A percentile compares a stretch with the other conserved stretches of the same genome.
Conservation (phyloP, 1,140 invertebrate genomes). For the Drosophila quadrilineata region DNA sequence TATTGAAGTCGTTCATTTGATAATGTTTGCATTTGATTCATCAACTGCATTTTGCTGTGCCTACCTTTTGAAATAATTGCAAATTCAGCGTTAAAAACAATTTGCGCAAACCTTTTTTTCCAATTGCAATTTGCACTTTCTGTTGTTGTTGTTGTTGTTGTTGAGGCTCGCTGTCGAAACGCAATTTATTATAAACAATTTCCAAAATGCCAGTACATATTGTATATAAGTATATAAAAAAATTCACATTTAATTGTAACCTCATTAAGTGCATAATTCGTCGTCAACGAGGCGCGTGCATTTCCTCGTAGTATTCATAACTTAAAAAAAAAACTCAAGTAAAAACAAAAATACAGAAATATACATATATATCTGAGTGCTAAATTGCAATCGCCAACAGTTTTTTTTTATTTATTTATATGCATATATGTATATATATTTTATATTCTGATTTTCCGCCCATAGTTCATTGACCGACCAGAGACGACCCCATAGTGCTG, state of each 20-base stretch:
- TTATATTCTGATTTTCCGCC: constrained; percentile 57
- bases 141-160: constrained; percentile 22
- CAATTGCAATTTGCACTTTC: too few relatives aligned
- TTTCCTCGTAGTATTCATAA: constrained; percentile 8
- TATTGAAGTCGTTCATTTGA: constrained; percentile 8
- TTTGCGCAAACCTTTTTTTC: constrained; percentile 52
- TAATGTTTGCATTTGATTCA: not conserved
- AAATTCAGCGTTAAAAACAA: constrained; percentile 55
- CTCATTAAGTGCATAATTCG: constrained; percentile 62
- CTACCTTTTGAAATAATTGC: constrained; percentile 49
- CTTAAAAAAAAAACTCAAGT: constrained; percentile 22
- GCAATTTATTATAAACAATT: constrained; percentile 50
- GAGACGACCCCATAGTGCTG: constrained; percentile 66
- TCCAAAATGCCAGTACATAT: not conserved
- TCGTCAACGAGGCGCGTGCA: constrained; percentile 18
- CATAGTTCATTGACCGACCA: constrained; percentile 64
- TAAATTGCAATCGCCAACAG: constrained; percentile 51
- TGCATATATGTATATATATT: constrained; percentile 6
- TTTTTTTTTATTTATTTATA: constrained; percentile 45
- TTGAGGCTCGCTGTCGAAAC: constrained; percentile 55
- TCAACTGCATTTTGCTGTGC: constrained; percentile 12
- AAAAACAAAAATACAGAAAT: too few relatives aligned
- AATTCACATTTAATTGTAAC: constrained; percentile 49
- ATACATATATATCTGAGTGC: too few relatives aligned
- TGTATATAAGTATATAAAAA: constrained; percentile 22